Percentiles rank a stretch among this genome's conserved stretches.
Conservation (phyloP, 1,140 invertebrate genomes). For the Goniozus legneri region DNA sequence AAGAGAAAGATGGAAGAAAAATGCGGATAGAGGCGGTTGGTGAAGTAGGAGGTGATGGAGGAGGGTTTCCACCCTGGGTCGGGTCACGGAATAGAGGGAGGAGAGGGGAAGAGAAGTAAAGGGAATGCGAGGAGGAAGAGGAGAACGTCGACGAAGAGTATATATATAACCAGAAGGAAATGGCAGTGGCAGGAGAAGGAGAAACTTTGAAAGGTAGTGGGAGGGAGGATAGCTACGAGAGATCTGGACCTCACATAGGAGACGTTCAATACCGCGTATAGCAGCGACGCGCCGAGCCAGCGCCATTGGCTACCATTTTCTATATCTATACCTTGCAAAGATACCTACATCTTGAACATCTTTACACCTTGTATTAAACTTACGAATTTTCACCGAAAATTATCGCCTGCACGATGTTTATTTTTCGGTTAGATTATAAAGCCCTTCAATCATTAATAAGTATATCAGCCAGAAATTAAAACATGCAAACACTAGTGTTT, state of each 20-base stretch:
- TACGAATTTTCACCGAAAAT: too few species aligned
- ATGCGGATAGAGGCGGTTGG: conserved; percentile 20
- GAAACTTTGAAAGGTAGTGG: conserved; percentile 2
- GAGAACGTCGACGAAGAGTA: background rate
- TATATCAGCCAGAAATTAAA: too few species aligned
- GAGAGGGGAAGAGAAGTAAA: conserved; percentile 1
- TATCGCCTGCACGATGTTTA: too few species aligned
- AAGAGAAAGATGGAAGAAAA: conserved; percentile 22
- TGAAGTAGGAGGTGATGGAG: conserved; percentile 15
- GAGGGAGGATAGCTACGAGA: conserved; percentile 10
- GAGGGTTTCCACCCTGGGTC: background rate
- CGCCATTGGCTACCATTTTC: conserved; percentile 46
- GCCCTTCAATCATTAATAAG: too few species aligned
- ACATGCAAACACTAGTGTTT: too few species aligned
- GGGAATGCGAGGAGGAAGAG: conserved; percentile 14
- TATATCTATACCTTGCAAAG: conserved; percentile 28
- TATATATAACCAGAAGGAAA: background rate
- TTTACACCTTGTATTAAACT: too few species aligned
- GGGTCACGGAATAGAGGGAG: background rate
- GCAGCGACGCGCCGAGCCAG: conserved; percentile 35
- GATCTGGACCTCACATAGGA: conserved; percentile 32
- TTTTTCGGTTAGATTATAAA: too few species aligned
- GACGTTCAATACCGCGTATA: conserved; percentile 47
- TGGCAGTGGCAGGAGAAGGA: background rate
- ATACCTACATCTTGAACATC: too few species aligned